Evolutionary conservation across 2,797 vertebrate species (phyloP).

Genomic region (Cephalopachus bancanus): DNA sequence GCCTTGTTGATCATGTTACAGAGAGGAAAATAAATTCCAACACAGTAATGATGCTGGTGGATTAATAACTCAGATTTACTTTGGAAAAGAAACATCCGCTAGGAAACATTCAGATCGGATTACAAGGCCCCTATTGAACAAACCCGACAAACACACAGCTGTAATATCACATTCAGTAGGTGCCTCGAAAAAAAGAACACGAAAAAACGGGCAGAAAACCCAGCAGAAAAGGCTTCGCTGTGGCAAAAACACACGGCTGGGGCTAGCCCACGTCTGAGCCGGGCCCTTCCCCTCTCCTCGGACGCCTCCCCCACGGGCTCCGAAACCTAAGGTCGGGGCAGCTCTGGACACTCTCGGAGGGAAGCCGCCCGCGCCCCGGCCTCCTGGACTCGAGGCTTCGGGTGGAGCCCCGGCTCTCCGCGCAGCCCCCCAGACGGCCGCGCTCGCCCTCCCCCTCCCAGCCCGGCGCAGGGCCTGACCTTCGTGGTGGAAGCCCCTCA

Average conservation of each 20-base stretch:
- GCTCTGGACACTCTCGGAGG: conserved; percentile 77
- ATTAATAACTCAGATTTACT: conserved; percentile 93
- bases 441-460: neutral
- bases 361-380: conserved; percentile 44
- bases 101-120: conserved; percentile 91
- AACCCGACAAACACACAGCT: conserved; percentile 90
- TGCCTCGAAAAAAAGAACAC: conserved; percentile 74
- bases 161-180: conserved; percentile 89
- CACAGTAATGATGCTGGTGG: conserved; percentile 90
- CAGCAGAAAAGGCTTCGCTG: conserved; percentile 86
- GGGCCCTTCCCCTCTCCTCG: neutral
- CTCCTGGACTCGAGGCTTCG: conserved; percentile 62
- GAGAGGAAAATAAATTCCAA: conserved; percentile 89
- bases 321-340: conserved; percentile 72
- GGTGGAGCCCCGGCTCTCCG: conserved; percentile 76
- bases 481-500: conserved; percentile 99
- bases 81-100: conserved; percentile 92
- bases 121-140: conserved; percentile 90
- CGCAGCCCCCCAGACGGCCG: neutral
- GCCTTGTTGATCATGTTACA: conserved; percentile 88
- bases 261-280: conserved; percentile 38
- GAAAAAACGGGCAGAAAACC: conserved; percentile 78
- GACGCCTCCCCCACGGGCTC: conserved; percentile 59
- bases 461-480: conserved; percentile 89
- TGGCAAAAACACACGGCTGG: conserved; percentile 82